Conservation (phyloP, 2,113 vertebrate genomes). For the Laticauda laticaudata region DNA sequence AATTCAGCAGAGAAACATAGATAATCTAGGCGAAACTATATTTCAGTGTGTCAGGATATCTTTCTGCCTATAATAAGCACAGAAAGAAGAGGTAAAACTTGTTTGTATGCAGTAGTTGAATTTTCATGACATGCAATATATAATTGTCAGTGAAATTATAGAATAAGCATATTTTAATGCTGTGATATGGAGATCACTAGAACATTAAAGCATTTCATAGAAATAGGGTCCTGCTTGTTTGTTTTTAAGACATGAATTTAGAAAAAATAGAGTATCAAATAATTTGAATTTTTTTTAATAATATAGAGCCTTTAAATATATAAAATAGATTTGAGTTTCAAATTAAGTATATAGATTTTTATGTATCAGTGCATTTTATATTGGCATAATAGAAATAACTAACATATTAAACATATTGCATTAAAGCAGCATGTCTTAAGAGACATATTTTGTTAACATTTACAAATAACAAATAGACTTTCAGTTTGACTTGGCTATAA, state of each 20-base stretch:
- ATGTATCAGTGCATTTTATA: not conserved
- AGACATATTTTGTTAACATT: not conserved
- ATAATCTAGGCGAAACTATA: not conserved
- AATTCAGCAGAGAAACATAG: not conserved
- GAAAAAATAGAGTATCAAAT: not conserved
- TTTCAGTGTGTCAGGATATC: not conserved
- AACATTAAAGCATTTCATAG: not conserved
- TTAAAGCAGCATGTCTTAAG: not conserved
- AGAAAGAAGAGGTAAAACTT: not conserved
- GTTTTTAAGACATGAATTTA: not conserved
- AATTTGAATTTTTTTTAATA: not conserved
- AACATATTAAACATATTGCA: not conserved
- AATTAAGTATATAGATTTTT: not conserved
- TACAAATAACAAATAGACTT: not conserved
- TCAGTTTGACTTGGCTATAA: not conserved
- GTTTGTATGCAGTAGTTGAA: not conserved
- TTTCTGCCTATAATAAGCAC: not conserved
- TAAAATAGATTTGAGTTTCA: not conserved
- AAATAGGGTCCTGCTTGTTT: not conserved
- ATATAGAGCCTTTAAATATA: not conserved
- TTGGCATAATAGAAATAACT: not conserved
- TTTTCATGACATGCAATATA: not conserved
- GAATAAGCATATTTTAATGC: not conserved
- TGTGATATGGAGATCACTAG: not conserved
- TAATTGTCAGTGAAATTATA: not conserved